Percentiles rank a stretch among this genome's conserved stretches.
These are phyloP conservation scores for Peucedramus taeniatus DNA, from an alignment of 2,113 vertebrate genomes.

Conservation along the genomic window DNA sequence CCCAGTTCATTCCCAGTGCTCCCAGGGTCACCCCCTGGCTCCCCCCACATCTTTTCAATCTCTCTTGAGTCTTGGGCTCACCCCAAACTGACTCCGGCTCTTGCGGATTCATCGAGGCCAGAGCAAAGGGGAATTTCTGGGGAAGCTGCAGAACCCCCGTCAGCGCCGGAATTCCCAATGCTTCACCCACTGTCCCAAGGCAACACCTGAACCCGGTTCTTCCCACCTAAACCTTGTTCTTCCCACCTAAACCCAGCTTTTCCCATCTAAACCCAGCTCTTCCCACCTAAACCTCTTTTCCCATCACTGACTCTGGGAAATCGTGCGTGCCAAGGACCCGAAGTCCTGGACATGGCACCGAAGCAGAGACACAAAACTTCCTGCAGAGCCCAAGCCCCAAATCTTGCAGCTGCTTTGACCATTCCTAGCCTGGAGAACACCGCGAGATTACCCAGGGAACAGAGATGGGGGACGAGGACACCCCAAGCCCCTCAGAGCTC, in stretches of 20 bases:
- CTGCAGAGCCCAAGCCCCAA: not conserved
- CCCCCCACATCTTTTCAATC: no score
- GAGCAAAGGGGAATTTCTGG: not conserved
- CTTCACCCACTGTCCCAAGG: not conserved
- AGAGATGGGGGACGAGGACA: not conserved
- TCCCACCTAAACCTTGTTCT: not conserved
- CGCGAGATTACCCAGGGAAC: not conserved
- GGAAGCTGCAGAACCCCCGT: not conserved
- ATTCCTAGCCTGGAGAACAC: not conserved
- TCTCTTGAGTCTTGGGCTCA: not conserved
- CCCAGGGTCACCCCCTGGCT: not conserved
- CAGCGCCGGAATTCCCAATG: not conserved
- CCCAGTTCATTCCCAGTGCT: not conserved
- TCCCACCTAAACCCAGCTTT: not conserved
- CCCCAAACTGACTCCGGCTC: not conserved
- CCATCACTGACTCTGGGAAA: not conserved
- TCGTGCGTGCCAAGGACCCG: accelerated
- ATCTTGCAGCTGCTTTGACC: not conserved
- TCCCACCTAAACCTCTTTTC: not conserved
- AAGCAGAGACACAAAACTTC: not conserved
- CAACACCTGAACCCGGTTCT: no score
- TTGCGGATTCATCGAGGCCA: not conserved
- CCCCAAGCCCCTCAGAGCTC: not conserved
- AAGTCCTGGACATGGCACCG: no score
- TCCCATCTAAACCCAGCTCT: not conserved